These are phyloP conservation scores for Euglossa dilemma DNA, from an alignment of 1,140 invertebrate genomes.

Conservation along the genomic window DNA sequence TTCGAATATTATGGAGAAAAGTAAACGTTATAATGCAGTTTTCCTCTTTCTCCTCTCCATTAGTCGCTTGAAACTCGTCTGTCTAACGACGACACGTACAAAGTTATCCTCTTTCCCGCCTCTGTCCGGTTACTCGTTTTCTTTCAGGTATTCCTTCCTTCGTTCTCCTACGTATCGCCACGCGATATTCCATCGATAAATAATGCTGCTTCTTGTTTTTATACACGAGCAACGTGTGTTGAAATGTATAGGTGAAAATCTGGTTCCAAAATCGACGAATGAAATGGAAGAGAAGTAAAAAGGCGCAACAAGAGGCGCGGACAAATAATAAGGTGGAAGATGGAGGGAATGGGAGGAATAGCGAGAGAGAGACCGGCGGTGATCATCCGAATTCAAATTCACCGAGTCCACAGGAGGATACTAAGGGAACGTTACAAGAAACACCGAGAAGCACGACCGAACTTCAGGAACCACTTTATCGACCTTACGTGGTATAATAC, in stretches of 20 bases:
- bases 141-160: neutral
- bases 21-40: no score
- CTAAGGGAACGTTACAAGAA: constrained; percentile 72
- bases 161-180: neutral
- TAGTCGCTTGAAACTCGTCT: no score
- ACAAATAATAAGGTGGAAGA: constrained; percentile 76
- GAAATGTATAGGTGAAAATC: constrained; percentile 91
- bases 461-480: constrained; percentile 79
- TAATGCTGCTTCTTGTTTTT: neutral
- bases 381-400: constrained; percentile 70
- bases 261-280: constrained; percentile 98
- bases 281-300: constrained; percentile 98
- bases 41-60: no score
- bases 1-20: no score
- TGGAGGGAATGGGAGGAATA: constrained; percentile 62
- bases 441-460: constrained; percentile 72
- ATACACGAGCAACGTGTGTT: constrained; percentile 35
- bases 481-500: constrained; percentile 80
- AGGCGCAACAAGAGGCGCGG: constrained; percentile 91
- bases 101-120: neutral
- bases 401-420: constrained; percentile 70
- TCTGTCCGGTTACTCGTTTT: no score
- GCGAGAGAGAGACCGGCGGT: constrained; percentile 71
- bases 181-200: neutral
- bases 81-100: no score